Evolutionary conservation across 2,797 vertebrate genomes (phyloP).

Genomic region (Okamejei kenojei): DNA sequence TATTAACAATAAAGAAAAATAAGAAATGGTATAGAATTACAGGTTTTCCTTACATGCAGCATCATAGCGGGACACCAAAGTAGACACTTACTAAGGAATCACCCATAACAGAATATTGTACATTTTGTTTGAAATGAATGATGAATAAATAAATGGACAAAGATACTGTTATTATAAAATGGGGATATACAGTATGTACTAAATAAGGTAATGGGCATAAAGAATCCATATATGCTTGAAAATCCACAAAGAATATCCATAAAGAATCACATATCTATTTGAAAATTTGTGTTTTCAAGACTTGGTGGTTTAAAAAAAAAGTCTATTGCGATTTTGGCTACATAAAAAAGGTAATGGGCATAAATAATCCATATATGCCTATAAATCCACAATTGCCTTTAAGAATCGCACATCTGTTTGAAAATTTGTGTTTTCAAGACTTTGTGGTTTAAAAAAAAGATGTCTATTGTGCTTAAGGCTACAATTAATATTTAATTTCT

Average conservation of each 20-base stretch:
- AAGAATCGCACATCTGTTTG: not conserved
- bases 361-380: too few relatives aligned
- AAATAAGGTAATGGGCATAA: not conserved
- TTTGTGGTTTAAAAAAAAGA: not conserved
- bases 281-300: not conserved
- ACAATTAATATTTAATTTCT: constrained; percentile 28
- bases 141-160: not conserved
- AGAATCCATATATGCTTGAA: too few relatives aligned
- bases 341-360: not conserved
- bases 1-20: too few relatives aligned
- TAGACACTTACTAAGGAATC: not conserved
- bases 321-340: not conserved
- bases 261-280: not conserved
- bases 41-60: too few relatives aligned
- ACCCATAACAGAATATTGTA: not conserved
- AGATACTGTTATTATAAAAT: not conserved
- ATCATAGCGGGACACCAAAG: too few relatives aligned
- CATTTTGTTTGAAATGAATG: not conserved
- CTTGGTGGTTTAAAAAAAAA: not conserved
- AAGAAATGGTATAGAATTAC: too few relatives aligned
- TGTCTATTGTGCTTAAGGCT: not conserved
- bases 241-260: not conserved
- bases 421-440: not conserved
- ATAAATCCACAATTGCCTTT: not conserved
- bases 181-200: not conserved